A percentile compares a stretch with the other conserved stretches of the same genome.
phyloP scores from a whole-genome alignment of 2,797 vertebrate genomes.

The Falco berigora region DNA sequence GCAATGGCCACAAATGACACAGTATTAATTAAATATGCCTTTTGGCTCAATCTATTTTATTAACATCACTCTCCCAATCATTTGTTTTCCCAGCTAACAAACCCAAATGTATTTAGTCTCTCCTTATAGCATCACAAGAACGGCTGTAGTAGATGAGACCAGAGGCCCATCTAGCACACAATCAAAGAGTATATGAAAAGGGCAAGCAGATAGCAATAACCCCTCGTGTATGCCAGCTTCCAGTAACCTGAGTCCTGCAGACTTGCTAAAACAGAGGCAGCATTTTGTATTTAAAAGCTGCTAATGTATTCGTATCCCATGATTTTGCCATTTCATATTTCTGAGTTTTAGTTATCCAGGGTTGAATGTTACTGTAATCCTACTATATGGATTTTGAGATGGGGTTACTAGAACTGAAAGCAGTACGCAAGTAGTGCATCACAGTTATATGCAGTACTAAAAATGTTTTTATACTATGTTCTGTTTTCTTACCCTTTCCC shows the following conservation, averaged over 20 bases:
- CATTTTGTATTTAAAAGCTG: background rate
- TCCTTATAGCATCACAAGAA: background rate
- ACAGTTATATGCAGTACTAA: background rate
- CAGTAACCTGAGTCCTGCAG: background rate
- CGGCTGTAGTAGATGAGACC: background rate
- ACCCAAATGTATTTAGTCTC: background rate
- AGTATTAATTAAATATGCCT: background rate
- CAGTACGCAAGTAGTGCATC: background rate
- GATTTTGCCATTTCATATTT: background rate
- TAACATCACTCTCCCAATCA: fast-evolving
- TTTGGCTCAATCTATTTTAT: background rate
- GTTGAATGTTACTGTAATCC: background rate
- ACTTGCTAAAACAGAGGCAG: background rate
- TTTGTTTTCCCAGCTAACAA: background rate
- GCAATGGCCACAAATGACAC: background rate
- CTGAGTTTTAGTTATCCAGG: background rate
- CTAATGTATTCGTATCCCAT: background rate
- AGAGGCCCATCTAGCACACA: background rate
- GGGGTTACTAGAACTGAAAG: background rate
- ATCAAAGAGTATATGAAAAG: background rate
- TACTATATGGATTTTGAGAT: background rate
- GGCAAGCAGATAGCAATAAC: background rate
- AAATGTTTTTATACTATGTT: background rate
- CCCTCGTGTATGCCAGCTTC: background rate
- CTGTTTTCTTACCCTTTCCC: background rate